Evolutionary conservation across 2,797 vertebrate species (phyloP), one percentile per base, ranked within the genome.

Genomic region (Rousettus madagascariensis): DNA sequence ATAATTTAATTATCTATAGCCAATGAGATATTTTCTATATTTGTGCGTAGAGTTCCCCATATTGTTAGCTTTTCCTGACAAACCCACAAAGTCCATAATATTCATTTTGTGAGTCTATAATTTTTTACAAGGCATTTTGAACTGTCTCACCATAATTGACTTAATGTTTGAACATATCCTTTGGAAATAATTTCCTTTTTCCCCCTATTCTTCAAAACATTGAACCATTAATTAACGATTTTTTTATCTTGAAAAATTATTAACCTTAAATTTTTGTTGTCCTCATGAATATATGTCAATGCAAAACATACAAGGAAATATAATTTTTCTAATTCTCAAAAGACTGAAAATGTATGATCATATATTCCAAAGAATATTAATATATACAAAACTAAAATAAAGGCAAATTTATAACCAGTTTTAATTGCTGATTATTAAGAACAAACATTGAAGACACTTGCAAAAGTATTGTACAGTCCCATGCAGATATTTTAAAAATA

Each of bases 261-360:
- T 94, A 65, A 68, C 33, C 22, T 85, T 92, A 78, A 72, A 74
- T 91, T 91, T 78, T 90, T 90, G 43, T 86, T 85, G 19, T 83
- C n/a, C 78, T 94, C 46, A 33, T 80, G 87, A 80, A 22, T 96
- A 87, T 77, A 55, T 95, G 49, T 84, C 87, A 93, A 12, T 90
- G 74, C 53, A 97, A 95, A 96, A 87, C 92, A 95, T 61, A 57
- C 8, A 89, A 72, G 82, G 92, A 96, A 90, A 68, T 80, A 84
- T 13, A 90, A 79, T 82, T 85, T 89, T 63, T 38, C 51, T 90
- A 92, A 75, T 92, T 92, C 78, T 95, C 66, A 95, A 86, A 85
- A 24, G 22, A 89, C n/a, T 95, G 80, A 92, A 83, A 84, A 72
- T 95, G 10, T 78, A 20, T 96, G 49, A 94, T 83, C 28, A 86